Percentiles rank a stretch among this genome's conserved stretches.
Conservation (phyloP, 2,888 invertebrate species). For the Caenorhabditis japonica region DNA sequence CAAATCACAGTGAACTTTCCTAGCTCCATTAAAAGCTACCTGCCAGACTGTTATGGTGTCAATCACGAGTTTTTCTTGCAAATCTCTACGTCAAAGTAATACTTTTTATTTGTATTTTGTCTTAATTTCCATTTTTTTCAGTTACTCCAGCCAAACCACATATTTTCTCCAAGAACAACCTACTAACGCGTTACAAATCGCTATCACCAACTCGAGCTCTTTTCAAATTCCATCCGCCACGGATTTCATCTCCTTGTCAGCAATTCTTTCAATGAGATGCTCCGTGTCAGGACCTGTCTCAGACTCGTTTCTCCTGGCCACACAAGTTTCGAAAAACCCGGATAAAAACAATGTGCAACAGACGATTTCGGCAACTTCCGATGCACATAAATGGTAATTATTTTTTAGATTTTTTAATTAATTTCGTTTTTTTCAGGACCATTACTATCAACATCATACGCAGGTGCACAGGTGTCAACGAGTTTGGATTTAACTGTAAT, state of each 20-base stretch:
- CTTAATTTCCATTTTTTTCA: conserved; percentile 1
- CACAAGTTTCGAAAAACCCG: conserved; percentile 6
- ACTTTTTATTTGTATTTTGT: neutral
- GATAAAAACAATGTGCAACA: conserved; percentile 34
- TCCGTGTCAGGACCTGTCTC: conserved; percentile 7
- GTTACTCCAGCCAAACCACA: conserved; percentile 25
- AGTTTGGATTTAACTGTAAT: conserved; percentile 57
- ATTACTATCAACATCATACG: conserved; percentile 19
- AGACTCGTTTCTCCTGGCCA: conserved; percentile 33
- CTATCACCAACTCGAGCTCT: conserved; percentile 10
- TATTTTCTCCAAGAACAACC: conserved; percentile 21
- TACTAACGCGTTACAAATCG: conserved; percentile 8
- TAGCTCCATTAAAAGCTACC: conserved; percentile 17
- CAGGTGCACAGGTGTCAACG: conserved; percentile 23
- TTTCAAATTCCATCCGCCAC: conserved; percentile 25
- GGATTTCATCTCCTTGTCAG: conserved; percentile 36
- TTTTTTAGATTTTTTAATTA: neutral
- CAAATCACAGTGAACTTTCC: conserved; percentile 14
- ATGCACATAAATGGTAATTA: conserved; percentile 5
- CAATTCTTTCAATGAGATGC: conserved; percentile 34
- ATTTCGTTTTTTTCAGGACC: conserved; percentile 16
- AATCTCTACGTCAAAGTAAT: conserved; percentile 40
- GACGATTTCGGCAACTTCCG: neutral
- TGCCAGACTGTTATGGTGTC: conserved; percentile 23
- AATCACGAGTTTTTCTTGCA: conserved; percentile 38